phyloP scores from a whole-genome alignment of 2,888 invertebrate genomes.

The Lasioglossum calceatum region DNA sequence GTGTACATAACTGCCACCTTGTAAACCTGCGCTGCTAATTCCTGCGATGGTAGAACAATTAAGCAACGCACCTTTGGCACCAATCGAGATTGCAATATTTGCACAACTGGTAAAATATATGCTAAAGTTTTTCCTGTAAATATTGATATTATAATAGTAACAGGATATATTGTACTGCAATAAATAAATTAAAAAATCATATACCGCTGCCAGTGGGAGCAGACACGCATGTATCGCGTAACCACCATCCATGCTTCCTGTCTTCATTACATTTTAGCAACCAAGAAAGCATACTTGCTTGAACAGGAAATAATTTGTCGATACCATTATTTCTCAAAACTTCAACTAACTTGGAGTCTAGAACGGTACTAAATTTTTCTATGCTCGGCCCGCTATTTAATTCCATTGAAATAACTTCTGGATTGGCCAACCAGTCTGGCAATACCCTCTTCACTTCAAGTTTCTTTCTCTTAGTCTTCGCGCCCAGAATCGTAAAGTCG shows the following conservation, averaged over 20 bases:
- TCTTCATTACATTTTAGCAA: constrained; percentile 88
- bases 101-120: constrained; percentile 95
- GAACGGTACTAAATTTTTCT: constrained; percentile 85
- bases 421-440: constrained; percentile 94
- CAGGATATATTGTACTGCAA: background rate
- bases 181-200: constrained; percentile 9
- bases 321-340: constrained; percentile 90
- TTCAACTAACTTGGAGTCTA: constrained; percentile 88
- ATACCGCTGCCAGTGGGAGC: constrained; percentile 98
- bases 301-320: constrained; percentile 93
- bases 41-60: constrained; percentile 96
- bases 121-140: constrained; percentile 92
- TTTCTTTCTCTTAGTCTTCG: constrained; percentile 70
- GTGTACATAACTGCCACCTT: constrained; percentile 92
- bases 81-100: constrained; percentile 87
- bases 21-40: constrained; percentile 95
- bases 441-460: constrained; percentile 89
- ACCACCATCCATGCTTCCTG: constrained; percentile 87
- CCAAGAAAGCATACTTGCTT: constrained; percentile 91
- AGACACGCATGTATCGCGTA: constrained; percentile 97
- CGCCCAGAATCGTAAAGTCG: constrained; percentile 84
- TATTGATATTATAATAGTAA: background rate
- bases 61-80: constrained; percentile 91
- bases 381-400: constrained; percentile 85
- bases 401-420: constrained; percentile 91